These are phyloP conservation scores for Synanthedon tipuliformis DNA, from an alignment of 2,888 invertebrate species.

Conservation along the genomic window DNA sequence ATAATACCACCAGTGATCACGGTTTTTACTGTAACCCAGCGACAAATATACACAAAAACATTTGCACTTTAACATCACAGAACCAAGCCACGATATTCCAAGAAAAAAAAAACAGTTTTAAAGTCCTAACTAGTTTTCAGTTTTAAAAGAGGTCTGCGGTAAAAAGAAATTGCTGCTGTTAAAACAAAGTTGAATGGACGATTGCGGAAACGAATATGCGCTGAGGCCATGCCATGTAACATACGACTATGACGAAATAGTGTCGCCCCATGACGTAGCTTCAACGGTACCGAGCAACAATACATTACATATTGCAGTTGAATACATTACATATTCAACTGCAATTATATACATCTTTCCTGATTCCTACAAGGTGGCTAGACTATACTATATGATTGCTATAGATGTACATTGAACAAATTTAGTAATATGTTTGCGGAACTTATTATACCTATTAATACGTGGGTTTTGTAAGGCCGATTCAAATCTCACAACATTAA, in stretches of 20 bases:
- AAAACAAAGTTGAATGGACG: constrained; percentile 49
- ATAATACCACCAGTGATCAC: too few relatives aligned
- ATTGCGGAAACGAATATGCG: constrained; percentile 43
- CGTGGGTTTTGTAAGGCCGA: constrained; percentile 22
- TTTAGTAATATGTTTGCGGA: constrained; percentile 30
- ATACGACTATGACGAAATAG: constrained; percentile 35
- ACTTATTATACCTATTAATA: constrained; percentile 23
- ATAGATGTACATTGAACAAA: constrained; percentile 12
- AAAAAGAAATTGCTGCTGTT: not conserved
- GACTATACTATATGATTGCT: constrained; percentile 7
- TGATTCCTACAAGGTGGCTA: not conserved
- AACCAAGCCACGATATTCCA: too few relatives aligned
- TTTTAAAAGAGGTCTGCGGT: not conserved
- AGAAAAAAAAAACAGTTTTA: too few relatives aligned
- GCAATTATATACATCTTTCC: constrained; percentile 8
- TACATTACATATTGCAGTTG: too few relatives aligned
- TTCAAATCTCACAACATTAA: constrained; percentile 13
- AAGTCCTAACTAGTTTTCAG: too few relatives aligned
- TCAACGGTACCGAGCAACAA: not conserved
- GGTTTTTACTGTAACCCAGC: too few relatives aligned
- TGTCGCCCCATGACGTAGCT: constrained; percentile 31
- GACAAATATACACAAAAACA: too few relatives aligned
- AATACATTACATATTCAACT: constrained; percentile 16
- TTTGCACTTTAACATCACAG: too few relatives aligned
- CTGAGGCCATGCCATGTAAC: constrained; percentile 28